A percentile compares a stretch with the other conserved stretches of the same genome.
Conservation (phyloP, 2,113 vertebrate species). For the Sylvilagus bachmani region DNA sequence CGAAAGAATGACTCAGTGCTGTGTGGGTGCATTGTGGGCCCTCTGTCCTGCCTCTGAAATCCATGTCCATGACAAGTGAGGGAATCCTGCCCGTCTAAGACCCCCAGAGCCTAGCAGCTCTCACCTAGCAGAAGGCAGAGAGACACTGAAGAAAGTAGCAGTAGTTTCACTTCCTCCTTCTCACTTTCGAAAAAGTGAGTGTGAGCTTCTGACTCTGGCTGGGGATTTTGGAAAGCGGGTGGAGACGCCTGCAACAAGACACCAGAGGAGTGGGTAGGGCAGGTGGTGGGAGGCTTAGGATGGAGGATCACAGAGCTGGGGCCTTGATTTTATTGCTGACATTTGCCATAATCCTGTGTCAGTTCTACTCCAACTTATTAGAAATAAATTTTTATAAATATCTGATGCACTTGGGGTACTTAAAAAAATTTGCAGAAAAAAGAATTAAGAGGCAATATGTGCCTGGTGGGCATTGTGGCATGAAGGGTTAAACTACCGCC, state of each 20-base stretch:
- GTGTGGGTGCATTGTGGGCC: rapidly evolving
- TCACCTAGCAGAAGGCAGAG: neutral
- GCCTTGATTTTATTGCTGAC: neutral
- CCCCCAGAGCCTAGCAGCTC: neutral
- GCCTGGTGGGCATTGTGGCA: too few species aligned
- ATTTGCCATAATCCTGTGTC: neutral
- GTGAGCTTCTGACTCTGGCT: neutral
- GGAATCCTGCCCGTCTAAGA: neutral
- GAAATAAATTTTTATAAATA: neutral
- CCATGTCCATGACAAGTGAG: neutral
- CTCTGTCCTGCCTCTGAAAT: neutral
- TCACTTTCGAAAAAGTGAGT: slow-evolving; percentile 15
- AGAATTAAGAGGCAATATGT: too few species aligned
- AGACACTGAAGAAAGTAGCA: neutral
- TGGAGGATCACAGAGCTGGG: neutral
- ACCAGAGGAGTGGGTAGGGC: rapidly evolving
- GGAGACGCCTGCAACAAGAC: neutral
- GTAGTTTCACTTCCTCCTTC: neutral
- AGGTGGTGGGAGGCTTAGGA: neutral
- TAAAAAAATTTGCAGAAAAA: too few species aligned
- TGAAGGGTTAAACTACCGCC: too few species aligned
- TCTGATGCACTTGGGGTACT: neutral
- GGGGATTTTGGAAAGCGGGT: neutral
- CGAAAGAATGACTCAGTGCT: neutral
- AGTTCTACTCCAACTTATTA: neutral